phyloP scores from a whole-genome alignment of 2,888 invertebrate genomes.

The Patella pellucida region DNA sequence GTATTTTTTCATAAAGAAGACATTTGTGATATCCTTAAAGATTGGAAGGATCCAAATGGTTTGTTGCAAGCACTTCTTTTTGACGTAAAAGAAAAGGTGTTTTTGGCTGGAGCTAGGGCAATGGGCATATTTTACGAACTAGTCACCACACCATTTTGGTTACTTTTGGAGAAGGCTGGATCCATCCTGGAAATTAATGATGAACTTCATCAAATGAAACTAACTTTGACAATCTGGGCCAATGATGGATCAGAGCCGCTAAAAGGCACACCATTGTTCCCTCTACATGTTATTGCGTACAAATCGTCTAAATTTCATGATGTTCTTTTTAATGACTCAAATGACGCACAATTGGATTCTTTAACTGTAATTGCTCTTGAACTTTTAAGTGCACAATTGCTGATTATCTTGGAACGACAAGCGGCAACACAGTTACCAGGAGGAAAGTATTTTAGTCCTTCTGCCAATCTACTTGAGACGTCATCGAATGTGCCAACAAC shows the following conservation, averaged over 20 bases:
- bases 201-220: background rate
- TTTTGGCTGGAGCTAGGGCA: too few relatives aligned
- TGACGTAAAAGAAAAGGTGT: background rate
- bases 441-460: background rate
- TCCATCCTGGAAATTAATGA: background rate
- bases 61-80: background rate
- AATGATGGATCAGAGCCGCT: background rate
- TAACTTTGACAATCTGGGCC: background rate
- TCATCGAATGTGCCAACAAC: background rate
- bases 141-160: background rate
- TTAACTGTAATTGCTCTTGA: background rate
- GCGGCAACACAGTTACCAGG: background rate
- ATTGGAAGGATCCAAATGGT: background rate
- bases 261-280: background rate
- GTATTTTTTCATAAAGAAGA: too few relatives aligned
- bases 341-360: background rate
- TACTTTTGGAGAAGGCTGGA: background rate
- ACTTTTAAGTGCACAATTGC: background rate
- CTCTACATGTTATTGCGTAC: background rate
- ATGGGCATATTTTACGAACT: background rate
- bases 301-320: background rate
- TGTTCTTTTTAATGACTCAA: background rate
- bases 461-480: background rate
- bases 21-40: background rate
- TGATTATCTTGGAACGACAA: background rate